Evolutionary conservation across 2,113 vertebrate genomes (phyloP), one percentile per base, ranked within the genome.

Genomic region (Taxidea taxus): DNA sequence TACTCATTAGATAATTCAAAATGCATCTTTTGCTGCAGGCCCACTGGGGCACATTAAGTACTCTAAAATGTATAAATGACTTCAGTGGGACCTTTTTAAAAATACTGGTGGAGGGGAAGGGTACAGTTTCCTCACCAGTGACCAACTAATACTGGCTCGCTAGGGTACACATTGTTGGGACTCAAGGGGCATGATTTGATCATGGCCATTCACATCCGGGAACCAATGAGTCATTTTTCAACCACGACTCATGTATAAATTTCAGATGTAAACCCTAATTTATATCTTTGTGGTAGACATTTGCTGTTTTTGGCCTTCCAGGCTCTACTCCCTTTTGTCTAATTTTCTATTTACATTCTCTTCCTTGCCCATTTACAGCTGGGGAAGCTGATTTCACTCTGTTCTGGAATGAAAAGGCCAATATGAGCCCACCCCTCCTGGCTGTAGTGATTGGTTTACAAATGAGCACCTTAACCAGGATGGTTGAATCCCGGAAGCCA

Each of bases 1-100:
- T 97, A 97, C 97, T 98, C 97, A 97, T 97, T 97, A 97, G 97
- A 97, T 96, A 96, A 96, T 98, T 96, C 94, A 97, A 97, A 98
- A 97, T 97, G 95, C 96, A 97, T 97, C 98, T 96, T 96, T 93
- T 83, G 92, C 96, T 97, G 94, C 90, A 96, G 97, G 97, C 90
- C 97, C 96, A 70, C 23, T 64, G 96, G 97, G 97, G 81, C 92
- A 98, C 88, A 96, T 97, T 97, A 97, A 90, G 94, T 91, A 96
- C 96, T 97, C 88, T 97, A 97, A 98, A 97, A 94, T 92, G 92
- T 94, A 97, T 88, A 97, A 97, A 96, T 96, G 97, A 97, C 92
- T 98, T 97, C 96, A 85, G 54, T 74, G 94, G 97, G 97, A 97
- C 80, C 87, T 82, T 96, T 97, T 70, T 18, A 47, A 96, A 94